Evolutionary conservation across 30 jellyfish, hydroid and myxozoan species (phyloP), one percentile per base, ranked within the genome.

Genomic region (Catostylus mosaicus): DNA sequence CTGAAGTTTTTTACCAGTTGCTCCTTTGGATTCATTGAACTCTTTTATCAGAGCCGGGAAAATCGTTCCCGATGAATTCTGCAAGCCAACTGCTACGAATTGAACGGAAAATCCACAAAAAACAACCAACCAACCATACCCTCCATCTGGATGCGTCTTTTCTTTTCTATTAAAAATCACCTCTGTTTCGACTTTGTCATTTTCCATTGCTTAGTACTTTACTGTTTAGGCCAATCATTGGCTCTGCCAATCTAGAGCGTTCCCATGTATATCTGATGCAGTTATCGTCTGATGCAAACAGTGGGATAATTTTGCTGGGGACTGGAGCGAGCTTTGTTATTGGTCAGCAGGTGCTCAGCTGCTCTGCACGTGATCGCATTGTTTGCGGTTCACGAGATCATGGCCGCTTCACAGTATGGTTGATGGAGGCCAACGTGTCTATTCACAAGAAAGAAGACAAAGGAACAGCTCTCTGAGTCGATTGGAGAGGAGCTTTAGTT

Each of bases 91-190:
- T 22, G 93, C 96, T 18, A 93, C 59, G 52, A 87, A 93, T 56
- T 93, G 98, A n/a, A 95, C 77, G 9, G 89, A 61, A 68, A 87
- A 93, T 5, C 97, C 98, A 27, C 97, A 85, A 7, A 75, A 67
- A 3, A 93, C 98, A 10, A 93, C 96, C 63, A 83, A 32, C 98
- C 98, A 93, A 4, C 98, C 98, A 84, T 96, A 93, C 6, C 97
- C 98, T 29, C 98, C 98, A 62, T 93, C 98, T 1, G 98, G 98
- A 71, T 93, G 98, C 7, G 98, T 93, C 73, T 93, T 83, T 36
- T 63, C 67, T 14, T 52, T 47, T 34, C 37, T 80, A 30, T 34
- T 32, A 8, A 19, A 65, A 47, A 80, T 61, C 27, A 69, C 63
- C 46, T 80, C 84, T 19, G 83, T 80, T 51, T 72, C 85, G 7